These are phyloP conservation scores for Scomber japonicus DNA, from an alignment of 2,113 vertebrate genomes.

Conservation along the genomic window DNA sequence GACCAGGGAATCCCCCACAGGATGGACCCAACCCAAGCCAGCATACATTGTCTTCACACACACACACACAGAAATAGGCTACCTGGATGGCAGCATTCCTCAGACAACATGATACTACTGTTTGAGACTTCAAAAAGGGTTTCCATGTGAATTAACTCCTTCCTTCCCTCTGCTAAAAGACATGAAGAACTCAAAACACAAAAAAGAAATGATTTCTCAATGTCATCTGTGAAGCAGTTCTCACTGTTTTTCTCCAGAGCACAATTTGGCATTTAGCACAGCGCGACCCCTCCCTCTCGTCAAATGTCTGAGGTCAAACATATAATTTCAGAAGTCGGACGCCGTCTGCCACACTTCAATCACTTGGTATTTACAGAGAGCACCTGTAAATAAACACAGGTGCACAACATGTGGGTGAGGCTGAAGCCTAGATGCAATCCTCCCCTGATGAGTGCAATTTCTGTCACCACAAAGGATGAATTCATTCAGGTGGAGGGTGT, in stretches of 20 bases:
- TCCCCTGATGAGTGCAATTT: slow-evolving; percentile 53
- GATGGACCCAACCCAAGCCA: slow-evolving; percentile 62
- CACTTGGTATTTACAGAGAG: slow-evolving; percentile 65
- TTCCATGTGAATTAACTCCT: slow-evolving; percentile 49
- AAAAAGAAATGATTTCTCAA: slow-evolving; percentile 28
- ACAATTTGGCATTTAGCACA: slow-evolving; percentile 42
- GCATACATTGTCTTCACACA: slow-evolving; percentile 55
- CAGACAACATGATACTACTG: slow-evolving; percentile 63
- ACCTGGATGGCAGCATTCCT: slow-evolving; percentile 69
- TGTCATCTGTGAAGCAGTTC: slow-evolving; percentile 13
- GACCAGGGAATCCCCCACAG: slow-evolving; percentile 71
- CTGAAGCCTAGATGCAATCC: slow-evolving; percentile 29
- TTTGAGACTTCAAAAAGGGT: slow-evolving; percentile 42
- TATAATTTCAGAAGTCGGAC: slow-evolving; percentile 70
- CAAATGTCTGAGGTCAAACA: slow-evolving; percentile 67
- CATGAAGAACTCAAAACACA: background rate
- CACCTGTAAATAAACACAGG: slow-evolving; percentile 81
- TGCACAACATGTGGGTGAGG: slow-evolving; percentile 57
- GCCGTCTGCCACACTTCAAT: slow-evolving; percentile 66
- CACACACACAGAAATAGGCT: slow-evolving; percentile 55
- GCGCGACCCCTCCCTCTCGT: slow-evolving; percentile 35
- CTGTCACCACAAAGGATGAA: slow-evolving; percentile 52
- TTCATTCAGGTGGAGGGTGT: slow-evolving; percentile 55
- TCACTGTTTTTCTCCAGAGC: slow-evolving; percentile 42
- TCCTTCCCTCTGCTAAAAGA: slow-evolving; percentile 12